Conservation (phyloP, 1,140 invertebrate genomes). For the Lineus longissimus region DNA sequence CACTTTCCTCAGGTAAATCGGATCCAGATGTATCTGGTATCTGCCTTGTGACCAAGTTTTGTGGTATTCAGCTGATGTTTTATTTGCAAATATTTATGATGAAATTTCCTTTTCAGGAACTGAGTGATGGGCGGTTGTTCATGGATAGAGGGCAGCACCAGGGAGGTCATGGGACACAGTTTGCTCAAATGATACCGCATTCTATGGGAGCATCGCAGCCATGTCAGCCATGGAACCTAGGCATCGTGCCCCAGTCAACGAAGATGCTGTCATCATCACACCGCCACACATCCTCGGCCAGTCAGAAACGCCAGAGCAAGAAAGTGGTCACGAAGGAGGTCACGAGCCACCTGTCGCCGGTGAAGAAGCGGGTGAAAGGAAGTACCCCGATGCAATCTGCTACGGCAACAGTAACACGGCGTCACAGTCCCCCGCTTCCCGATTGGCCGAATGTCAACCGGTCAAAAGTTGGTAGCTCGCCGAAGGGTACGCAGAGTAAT, state of each 20-base stretch:
- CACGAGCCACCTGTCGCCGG: constrained; percentile 82
- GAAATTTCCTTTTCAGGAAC: not conserved
- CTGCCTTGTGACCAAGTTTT: too few relatives aligned
- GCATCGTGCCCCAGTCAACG: constrained; percentile 5
- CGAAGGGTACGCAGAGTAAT: constrained; percentile 15
- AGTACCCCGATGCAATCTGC: constrained; percentile 74
- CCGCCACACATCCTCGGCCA: not conserved
- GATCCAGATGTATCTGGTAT: too few relatives aligned
- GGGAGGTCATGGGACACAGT: not conserved
- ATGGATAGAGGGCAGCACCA: constrained; percentile 1
- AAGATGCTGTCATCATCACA: not conserved
- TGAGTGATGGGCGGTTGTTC: not conserved
- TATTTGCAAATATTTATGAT: too few relatives aligned
- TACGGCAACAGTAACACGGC: constrained; percentile 29
- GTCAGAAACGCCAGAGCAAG: constrained; percentile 1
- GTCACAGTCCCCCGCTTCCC: constrained; percentile 31
- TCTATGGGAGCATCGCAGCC: not conserved
- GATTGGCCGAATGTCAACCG: constrained; percentile 26
- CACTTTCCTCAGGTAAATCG: too few relatives aligned
- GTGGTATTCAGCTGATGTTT: too few relatives aligned
- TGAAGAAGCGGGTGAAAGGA: constrained; percentile 97
- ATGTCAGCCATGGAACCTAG: constrained; percentile 13
- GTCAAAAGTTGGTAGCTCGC: not conserved
- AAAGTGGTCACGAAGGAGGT: constrained; percentile 72
- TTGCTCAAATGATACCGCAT: not conserved